These are phyloP conservation scores for Craseonycteris thonglongyai DNA, from an alignment of 2,113 vertebrate genomes.

Conservation along the genomic window DNA sequence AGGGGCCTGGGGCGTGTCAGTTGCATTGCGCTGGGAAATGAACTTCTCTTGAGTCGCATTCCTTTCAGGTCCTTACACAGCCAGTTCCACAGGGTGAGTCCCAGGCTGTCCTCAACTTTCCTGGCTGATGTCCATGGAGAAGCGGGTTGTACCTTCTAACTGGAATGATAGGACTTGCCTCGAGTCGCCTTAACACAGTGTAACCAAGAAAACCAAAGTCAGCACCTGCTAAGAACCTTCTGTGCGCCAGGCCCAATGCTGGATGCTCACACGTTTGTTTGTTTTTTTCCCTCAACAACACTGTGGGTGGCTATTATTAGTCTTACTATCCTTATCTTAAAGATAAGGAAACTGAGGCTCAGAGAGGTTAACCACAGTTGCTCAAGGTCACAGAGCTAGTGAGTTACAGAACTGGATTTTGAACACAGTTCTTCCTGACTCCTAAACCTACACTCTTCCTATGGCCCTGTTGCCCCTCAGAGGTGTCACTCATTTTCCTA, in stretches of 20 bases:
- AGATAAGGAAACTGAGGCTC: not conserved
- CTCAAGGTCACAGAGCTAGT: not conserved
- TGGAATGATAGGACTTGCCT: not conserved
- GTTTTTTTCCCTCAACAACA: not conserved
- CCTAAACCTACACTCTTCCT: too few relatives aligned
- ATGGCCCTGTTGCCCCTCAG: not conserved
- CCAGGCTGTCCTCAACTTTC: not conserved
- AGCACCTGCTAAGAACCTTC: not conserved
- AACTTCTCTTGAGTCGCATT: not conserved
- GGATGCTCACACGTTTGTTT: fast-evolving
- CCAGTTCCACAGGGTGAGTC: not conserved
- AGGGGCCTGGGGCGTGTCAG: not conserved
- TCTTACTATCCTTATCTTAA: not conserved
- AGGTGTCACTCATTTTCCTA: not conserved
- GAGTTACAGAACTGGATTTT: not conserved
- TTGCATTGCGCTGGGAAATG: not conserved
- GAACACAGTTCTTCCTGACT: not conserved
- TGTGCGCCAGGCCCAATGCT: not conserved
- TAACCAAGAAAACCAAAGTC: not conserved
- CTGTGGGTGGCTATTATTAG: not conserved
- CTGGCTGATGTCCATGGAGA: not conserved
- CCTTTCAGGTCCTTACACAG: not conserved
- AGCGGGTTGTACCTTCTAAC: not conserved
- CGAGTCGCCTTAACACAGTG: not conserved
- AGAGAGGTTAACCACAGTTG: not conserved